Evolutionary conservation across 2,888 invertebrate species (phyloP).

Genomic region (Clusia tigrina): DNA sequence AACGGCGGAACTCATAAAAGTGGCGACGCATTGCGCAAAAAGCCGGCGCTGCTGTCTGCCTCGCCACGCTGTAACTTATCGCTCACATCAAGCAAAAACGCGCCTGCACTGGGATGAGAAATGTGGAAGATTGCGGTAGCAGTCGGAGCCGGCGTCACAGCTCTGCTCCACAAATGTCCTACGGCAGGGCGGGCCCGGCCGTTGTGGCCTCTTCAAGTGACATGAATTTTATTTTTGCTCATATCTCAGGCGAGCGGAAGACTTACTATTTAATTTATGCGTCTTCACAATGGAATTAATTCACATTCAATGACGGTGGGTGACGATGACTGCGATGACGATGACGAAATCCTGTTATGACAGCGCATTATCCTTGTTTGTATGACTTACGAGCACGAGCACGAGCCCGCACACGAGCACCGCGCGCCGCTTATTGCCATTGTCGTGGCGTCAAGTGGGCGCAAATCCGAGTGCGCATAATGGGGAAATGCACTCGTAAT

Average conservation of each 20-base stretch:
- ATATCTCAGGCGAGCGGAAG: not conserved
- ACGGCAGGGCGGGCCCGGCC: not conserved
- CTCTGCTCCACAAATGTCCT: not conserved
- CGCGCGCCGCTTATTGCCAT: not conserved
- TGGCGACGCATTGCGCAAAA: too few species aligned
- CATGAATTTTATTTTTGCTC: not conserved
- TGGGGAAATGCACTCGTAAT: too few species aligned
- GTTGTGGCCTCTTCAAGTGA: not conserved
- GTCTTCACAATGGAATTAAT: conserved; percentile 21
- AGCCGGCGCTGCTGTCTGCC: too few species aligned
- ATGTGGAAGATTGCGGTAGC: too few species aligned
- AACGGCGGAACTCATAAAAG: too few species aligned
- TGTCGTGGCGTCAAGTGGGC: conserved; percentile 7
- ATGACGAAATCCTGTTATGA: conserved; percentile 22
- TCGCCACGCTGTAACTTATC: too few species aligned
- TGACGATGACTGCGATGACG: not conserved
- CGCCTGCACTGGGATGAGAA: too few species aligned
- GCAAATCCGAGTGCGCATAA: not conserved
- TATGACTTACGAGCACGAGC: too few species aligned
- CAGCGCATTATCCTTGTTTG: not conserved
- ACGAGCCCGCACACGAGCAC: not conserved
- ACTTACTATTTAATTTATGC: conserved; percentile 21
- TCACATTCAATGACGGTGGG: conserved; percentile 16
- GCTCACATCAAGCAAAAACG: not conserved
- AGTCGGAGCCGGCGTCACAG: not conserved